Base-by-base conservation (phyloP, 2,113 vertebrate species). In the Peucedramus taeniatus region DNA sequence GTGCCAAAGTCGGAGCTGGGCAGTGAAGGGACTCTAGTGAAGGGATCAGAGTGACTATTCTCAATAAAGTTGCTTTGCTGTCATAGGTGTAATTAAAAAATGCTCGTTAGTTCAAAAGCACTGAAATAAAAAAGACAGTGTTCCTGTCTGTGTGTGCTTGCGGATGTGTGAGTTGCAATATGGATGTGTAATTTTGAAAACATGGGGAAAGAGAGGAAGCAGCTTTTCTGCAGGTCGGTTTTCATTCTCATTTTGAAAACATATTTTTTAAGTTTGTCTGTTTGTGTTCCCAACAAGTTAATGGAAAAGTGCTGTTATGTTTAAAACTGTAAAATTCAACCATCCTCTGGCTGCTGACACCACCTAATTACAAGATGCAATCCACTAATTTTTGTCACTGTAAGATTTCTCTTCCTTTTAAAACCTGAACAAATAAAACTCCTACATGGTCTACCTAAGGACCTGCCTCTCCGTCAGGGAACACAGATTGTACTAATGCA, bases 1-100 rank as follows among this genome's bases (percentile, higher is more conserved):
- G 94, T 96, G 96, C 96, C 97, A 90, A 96, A 98, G 96, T 97
- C 96, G 83, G 83, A 97, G 96, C 96, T 97, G 96, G 97, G 96
- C 71, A 83, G 95, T 97, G 97, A 96, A 97, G 97, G 91, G 95
- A 96, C 86, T 87, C 27, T 70, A 56, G 94, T 97, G 97, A 97
- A 97, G 96, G 87, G 91, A 96, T 77, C 95, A 90, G 87, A 89
- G 96, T 96, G 96, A 97, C 97, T 98, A 97, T 95, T 96, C 87
- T 87, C 91, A 89, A 31, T 91, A 94, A 81, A 95, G 89, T 97
- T 96, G 92, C 84, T 96, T 69, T 69, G 84, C 79, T 72, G 47
- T 91, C 47, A 21, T 71, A 60, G 66, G 80, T 97, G 75, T 93
- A 97, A 96, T 97, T 93, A 94, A 65, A 71, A 80, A 53, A 45